Conservation (phyloP, 1,140 invertebrate species). For the Sitobion miscanthi region DNA sequence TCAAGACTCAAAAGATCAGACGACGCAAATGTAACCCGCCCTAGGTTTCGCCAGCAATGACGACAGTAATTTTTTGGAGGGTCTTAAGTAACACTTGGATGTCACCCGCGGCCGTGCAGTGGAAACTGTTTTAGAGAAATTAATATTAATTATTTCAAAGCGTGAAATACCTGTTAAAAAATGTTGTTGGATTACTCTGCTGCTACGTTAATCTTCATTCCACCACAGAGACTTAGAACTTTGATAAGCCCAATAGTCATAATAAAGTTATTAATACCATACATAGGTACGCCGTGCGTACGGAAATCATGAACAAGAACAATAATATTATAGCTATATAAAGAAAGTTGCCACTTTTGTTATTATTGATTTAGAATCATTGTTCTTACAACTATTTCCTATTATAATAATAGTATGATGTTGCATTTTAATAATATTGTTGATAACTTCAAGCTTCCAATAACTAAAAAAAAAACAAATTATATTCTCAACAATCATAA, state of each 20-base stretch:
- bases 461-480: not conserved
- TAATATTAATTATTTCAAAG: conserved; percentile 45
- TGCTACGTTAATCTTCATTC: not conserved
- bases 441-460: not conserved
- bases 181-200: not conserved
- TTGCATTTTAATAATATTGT: not conserved
- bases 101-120: conserved; percentile 38
- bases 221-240: not conserved
- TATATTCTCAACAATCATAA: not conserved
- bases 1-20: conserved; percentile 47
- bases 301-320: not conserved
- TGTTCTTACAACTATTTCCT: not conserved
- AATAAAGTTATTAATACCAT: not conserved
- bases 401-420: not conserved
- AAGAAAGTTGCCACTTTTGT: not conserved
- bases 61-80: conserved; percentile 52
- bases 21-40: conserved; percentile 26
- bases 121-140: conserved; percentile 41
- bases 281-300: not conserved
- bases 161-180: conserved; percentile 27
- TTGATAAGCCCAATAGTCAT: conserved; percentile 15
- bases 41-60: conserved; percentile 6
- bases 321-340: not conserved
- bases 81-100: conserved; percentile 54
- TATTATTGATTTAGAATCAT: not conserved